Percentiles rank a stretch among this genome's conserved stretches.
These are phyloP conservation scores for Narcine bancroftii DNA, from an alignment of 2,113 vertebrate species.

Conservation along the genomic window DNA sequence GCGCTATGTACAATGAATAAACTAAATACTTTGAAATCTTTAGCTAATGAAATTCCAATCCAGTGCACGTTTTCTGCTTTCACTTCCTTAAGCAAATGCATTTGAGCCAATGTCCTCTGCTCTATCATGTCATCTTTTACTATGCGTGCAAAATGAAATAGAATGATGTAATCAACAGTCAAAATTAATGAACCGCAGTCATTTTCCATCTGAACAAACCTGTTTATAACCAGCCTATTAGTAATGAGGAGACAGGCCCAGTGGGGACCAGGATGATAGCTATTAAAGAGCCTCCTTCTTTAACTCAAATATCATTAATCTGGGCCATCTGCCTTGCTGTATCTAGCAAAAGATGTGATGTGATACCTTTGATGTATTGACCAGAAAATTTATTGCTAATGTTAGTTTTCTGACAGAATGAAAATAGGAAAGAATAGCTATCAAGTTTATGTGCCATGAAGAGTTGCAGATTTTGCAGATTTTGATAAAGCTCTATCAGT, in stretches of 20 bases:
- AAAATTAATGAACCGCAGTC: background rate
- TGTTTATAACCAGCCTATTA: background rate
- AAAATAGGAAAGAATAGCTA: background rate
- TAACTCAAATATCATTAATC: conserved; percentile 30
- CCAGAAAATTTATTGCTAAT: conserved; percentile 11
- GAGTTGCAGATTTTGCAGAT: background rate
- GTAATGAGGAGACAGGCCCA: background rate
- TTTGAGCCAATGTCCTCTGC: background rate
- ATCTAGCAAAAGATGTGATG: background rate
- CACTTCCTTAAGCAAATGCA: background rate
- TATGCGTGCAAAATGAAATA: background rate
- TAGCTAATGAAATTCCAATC: background rate
- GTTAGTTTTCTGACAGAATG: background rate
- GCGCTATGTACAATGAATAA: background rate
- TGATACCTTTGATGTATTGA: conserved; percentile 11
- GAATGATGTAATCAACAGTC: background rate
- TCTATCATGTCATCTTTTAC: background rate
- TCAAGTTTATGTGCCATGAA: background rate
- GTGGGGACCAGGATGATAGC: conserved; percentile 1
- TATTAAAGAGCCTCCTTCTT: background rate
- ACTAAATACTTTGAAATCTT: background rate
- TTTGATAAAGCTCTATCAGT: background rate
- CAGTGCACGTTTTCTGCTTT: background rate
- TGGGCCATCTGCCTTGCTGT: conserved; percentile 3
- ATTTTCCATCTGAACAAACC: conserved; percentile 19